Percentiles rank a stretch among this genome's conserved stretches.
Conservation (phyloP, 2,797 vertebrate species). For the Rhynchotus rufescens region DNA sequence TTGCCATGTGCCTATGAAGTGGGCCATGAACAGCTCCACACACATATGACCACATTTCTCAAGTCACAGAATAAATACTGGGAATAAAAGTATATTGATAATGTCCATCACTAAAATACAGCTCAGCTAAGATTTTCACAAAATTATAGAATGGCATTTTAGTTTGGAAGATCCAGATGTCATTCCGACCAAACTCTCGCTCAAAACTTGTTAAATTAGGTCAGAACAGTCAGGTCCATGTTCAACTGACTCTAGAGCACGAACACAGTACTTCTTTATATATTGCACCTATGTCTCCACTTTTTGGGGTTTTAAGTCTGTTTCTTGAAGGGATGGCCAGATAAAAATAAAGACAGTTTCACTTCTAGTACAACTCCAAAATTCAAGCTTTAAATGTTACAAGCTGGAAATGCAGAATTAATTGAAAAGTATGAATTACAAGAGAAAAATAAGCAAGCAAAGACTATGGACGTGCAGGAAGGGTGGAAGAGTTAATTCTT, state of each 20-base stretch:
- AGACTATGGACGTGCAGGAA: background rate
- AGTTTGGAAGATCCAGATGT: background rate
- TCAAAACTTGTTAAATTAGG: background rate
- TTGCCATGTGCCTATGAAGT: background rate
- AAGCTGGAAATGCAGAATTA: background rate
- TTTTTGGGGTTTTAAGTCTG: background rate
- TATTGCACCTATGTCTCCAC: rapidly evolving
- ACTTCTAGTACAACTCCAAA: background rate
- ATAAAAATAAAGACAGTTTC: background rate
- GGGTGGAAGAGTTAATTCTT: background rate
- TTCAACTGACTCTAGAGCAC: background rate
- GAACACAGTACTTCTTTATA: background rate
- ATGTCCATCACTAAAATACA: background rate
- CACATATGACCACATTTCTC: background rate
- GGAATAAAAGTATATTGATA: background rate
- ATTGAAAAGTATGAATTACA: background rate
- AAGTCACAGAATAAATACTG: background rate
- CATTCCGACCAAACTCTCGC: rapidly evolving
- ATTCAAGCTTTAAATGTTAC: background rate
- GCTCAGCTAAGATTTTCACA: background rate
- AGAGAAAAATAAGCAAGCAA: background rate
- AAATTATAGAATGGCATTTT: rapidly evolving
- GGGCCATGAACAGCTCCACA: background rate
- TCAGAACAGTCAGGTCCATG: background rate
- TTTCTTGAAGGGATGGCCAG: background rate